These are phyloP conservation scores for Boulengeromyrus knoepffleri DNA, from an alignment of 2,113 vertebrate species.

Conservation along the genomic window DNA sequence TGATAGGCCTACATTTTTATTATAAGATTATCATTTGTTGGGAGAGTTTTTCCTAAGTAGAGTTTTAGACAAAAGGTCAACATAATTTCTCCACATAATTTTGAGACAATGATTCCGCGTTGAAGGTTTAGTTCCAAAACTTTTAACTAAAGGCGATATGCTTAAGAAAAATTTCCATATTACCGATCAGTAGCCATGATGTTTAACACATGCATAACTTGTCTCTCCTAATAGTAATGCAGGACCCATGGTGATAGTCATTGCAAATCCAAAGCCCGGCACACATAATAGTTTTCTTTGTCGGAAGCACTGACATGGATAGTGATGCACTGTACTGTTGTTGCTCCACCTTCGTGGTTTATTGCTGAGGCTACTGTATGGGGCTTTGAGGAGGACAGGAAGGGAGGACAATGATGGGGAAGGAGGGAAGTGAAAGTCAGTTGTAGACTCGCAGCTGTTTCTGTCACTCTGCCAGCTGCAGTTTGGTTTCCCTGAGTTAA, in stretches of 20 bases:
- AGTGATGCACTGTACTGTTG: neutral
- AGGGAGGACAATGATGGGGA: neutral
- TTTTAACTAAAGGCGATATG: neutral
- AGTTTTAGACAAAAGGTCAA: neutral
- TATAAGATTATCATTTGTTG: neutral
- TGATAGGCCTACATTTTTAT: neutral
- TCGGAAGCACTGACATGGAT: neutral
- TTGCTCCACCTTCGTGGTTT: neutral
- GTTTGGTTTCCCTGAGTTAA: conserved; percentile 18
- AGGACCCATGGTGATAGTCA: neutral
- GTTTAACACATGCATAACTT: neutral
- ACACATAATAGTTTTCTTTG: neutral
- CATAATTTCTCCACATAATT: neutral
- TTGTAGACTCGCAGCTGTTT: conserved; percentile 72
- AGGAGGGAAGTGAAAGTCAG: neutral
- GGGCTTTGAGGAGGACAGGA: neutral
- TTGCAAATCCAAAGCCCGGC: neutral
- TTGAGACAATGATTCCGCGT: neutral
- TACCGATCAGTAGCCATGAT: neutral
- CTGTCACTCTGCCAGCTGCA: conserved; percentile 55
- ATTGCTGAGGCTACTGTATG: neutral
- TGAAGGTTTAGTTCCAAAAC: neutral
- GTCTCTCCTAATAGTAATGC: neutral
- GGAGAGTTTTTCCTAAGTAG: neutral
- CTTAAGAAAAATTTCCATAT: neutral